phyloP scores from a whole-genome alignment of 2,888 invertebrate genomes.

The Drosophila neutralis region DNA sequence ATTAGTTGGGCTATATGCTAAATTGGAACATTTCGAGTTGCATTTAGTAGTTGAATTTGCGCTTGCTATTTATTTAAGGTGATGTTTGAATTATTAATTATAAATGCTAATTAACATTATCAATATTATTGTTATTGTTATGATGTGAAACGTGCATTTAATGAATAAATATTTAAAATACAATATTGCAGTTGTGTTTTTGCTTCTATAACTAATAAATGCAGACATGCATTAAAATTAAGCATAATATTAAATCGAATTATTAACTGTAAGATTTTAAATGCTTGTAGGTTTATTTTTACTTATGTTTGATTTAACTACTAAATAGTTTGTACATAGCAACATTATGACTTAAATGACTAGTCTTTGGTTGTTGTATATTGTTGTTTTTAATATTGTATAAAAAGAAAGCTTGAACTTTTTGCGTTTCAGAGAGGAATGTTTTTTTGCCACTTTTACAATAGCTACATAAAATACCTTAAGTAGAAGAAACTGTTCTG shows the following conservation, averaged over 20 bases:
- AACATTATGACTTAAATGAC: constrained; percentile 77
- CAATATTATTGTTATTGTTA: constrained; percentile 54
- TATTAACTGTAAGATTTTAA: constrained; percentile 46
- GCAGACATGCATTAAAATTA: constrained; percentile 45
- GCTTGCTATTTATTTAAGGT: constrained; percentile 42
- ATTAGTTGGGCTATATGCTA: constrained; percentile 76
- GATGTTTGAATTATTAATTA: constrained; percentile 61
- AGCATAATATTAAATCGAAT: constrained; percentile 45
- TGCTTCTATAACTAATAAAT: constrained; percentile 56
- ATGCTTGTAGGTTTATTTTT: constrained; percentile 10
- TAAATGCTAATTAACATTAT: constrained; percentile 69
- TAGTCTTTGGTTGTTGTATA: constrained; percentile 82
- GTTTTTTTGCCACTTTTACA: constrained; percentile 45
- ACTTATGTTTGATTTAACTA: constrained; percentile 29
- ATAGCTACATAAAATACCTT: constrained; percentile 20
- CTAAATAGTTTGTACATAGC: constrained; percentile 73
- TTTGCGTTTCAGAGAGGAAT: constrained; percentile 67
- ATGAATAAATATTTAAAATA: constrained; percentile 80
- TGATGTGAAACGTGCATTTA: constrained; percentile 58
- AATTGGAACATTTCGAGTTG: constrained; percentile 78
- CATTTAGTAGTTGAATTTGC: constrained; percentile 67
- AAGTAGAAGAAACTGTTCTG: constrained; percentile 40
- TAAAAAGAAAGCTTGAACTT: constrained; percentile 67
- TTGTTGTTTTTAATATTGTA: constrained; percentile 37
- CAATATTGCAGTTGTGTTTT: constrained; percentile 74